phyloP scores from a whole-genome alignment of 2,113 vertebrate species.

The Calyptomena viridis region DNA sequence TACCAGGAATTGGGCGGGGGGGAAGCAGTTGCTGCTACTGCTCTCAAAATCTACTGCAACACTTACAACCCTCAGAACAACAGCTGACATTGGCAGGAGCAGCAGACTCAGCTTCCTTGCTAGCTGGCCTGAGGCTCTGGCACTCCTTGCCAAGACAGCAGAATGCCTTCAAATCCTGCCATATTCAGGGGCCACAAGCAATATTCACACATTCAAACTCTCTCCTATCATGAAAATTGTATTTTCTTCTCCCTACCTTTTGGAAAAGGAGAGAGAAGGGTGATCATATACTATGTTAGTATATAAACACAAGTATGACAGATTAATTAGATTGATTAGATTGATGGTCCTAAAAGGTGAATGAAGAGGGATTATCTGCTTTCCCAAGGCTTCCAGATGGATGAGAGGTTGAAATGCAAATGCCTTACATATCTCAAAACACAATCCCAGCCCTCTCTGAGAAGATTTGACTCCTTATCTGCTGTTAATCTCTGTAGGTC shows the following conservation, averaged over 20 bases:
- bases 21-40: neutral
- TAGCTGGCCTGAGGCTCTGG: conserved; percentile 31
- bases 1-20: neutral
- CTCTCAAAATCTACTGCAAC: neutral
- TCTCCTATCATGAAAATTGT: neutral
- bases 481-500: neutral
- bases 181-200: conserved; percentile 6
- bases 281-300: neutral
- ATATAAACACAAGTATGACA: neutral
- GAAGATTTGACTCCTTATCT: neutral
- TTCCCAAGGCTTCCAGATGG: neutral
- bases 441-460: neutral
- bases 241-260: conserved; percentile 1
- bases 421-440: neutral
- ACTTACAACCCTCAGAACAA: conserved; percentile 1
- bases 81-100: conserved; percentile 47
- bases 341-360: neutral
- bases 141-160: conserved; percentile 16
- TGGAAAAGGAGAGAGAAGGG: neutral
- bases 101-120: neutral
- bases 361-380: neutral
- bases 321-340: neutral
- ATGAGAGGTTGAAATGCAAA: neutral
- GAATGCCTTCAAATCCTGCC: conserved; percentile 53
- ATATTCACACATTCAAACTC: neutral